Conservation (phyloP, 2,888 invertebrate genomes). For the Sarcophaga rosellei region DNA sequence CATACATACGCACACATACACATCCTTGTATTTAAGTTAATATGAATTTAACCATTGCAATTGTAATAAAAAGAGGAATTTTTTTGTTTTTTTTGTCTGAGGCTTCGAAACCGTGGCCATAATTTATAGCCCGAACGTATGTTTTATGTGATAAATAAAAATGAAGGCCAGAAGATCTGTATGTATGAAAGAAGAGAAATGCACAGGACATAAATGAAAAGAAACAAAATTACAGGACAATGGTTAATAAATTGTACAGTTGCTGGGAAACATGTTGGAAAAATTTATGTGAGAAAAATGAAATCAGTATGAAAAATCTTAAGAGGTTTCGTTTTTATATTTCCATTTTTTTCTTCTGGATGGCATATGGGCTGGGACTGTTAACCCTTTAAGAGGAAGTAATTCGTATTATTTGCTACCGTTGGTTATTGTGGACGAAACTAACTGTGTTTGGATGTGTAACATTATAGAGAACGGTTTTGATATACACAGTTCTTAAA, state of each 20-base stretch:
- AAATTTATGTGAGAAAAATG: constrained; percentile 37
- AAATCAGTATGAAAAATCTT: constrained; percentile 28
- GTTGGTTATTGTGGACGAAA: no score
- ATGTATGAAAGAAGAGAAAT: background rate
- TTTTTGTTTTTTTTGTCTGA: background rate
- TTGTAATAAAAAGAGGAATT: constrained; percentile 39
- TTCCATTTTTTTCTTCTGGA: no score
- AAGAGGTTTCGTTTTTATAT: background rate
- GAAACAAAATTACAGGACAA: background rate
- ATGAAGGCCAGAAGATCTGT: constrained; percentile 2
- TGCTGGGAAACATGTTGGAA: constrained; percentile 13
- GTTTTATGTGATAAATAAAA: constrained; percentile 53
- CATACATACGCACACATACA: background rate
- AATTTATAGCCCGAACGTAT: constrained; percentile 57
- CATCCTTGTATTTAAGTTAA: constrained; percentile 26
- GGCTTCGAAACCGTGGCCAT: constrained; percentile 43
- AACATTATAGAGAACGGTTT: no score
- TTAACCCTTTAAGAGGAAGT: background rate
- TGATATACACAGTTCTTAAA: no score
- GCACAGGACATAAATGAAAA: background rate
- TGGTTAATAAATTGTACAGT: constrained; percentile 14
- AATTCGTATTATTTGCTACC: no score
- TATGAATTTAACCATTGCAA: constrained; percentile 55
- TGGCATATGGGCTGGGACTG: background rate
- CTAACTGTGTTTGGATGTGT: no score